Percentiles rank a stretch among this genome's conserved stretches.
Conservation (phyloP, 2,888 invertebrate species). For the Taenaris catops region DNA sequence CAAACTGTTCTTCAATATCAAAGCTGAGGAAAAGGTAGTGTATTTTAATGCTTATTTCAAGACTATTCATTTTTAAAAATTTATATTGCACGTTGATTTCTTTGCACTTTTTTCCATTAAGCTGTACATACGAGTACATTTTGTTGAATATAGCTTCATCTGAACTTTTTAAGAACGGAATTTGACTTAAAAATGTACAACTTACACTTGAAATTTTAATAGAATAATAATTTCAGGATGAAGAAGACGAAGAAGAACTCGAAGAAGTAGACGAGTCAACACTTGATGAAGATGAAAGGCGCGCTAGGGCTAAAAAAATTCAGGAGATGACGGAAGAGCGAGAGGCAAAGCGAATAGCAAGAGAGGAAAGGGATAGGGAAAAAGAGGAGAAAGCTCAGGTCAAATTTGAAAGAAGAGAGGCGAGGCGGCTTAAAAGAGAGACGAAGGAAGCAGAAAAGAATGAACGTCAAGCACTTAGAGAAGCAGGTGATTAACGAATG, state of each 20-base stretch:
- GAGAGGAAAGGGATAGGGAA: constrained; percentile 41
- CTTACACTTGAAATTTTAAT: too few relatives aligned
- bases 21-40: constrained; percentile 68
- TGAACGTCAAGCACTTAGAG: constrained; percentile 49
- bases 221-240: constrained; percentile 33
- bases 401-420: constrained; percentile 54
- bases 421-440: constrained; percentile 50
- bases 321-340: constrained; percentile 38
- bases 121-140: too few relatives aligned
- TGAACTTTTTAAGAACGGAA: too few relatives aligned
- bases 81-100: too few relatives aligned
- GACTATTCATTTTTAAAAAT: too few relatives aligned
- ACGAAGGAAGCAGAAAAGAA: constrained; percentile 42
- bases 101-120: too few relatives aligned
- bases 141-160: too few relatives aligned
- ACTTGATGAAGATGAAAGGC: constrained; percentile 61
- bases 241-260: constrained; percentile 46
- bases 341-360: constrained; percentile 43
- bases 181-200: too few relatives aligned
- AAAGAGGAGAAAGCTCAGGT: constrained; percentile 42
- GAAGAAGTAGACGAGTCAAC: constrained; percentile 65
- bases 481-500: constrained; percentile 49
- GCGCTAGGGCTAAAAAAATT: constrained; percentile 43
- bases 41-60: too few relatives aligned
- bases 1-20: constrained; percentile 83